Evolutionary conservation across 1,140 invertebrate genomes (phyloP), one percentile per base, ranked within the genome.

Genomic region (Lepidurus packardi): DNA sequence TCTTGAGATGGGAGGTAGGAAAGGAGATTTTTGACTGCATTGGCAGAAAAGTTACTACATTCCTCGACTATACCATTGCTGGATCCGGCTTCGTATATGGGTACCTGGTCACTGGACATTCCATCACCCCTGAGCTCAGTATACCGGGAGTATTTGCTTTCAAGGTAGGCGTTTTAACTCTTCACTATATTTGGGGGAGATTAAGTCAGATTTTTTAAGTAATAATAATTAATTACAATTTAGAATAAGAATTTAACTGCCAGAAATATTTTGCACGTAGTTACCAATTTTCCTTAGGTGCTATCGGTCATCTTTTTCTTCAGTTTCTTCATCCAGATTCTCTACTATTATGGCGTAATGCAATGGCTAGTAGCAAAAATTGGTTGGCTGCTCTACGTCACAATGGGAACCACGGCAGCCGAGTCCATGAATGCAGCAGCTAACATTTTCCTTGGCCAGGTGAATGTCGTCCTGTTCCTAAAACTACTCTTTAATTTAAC

Each of bases 91-190:
- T 90, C 80, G 86, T 90, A 0, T 90, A 89, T 82, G 89, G 87
- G 24, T 84, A 86, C 65, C 74, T 85, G 9, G 82, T 83, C 13
- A 80, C 25, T 1, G 81, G 82, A 13, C 25, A 81, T 11, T 65
- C 75, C 16, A 78, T 79, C 8, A 21, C 41, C 25, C 44, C 73
- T 43, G 74, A 44, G 75, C 24, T 65, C 8, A 73, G 2, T 44
- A 43, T 80, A 42, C 44, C 78, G 25, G 81, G 83, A 42, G 88
- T 94, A 7, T 96, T 95, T 83, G 93, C 92, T 8, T 96, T 97
- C 84, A 88, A 90, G 81, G 94, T 94, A 84, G 88, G 86, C 87
- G 43, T 10, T 42, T 34, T 75, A 24, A 81, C 24, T n/a, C n/a
- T n/a, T n/a, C 1, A 45, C 74, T 43, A 42, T 16, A 79, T 44